These are phyloP conservation scores for Anguilla rostrata DNA, from an alignment of 2,113 vertebrate species.

Conservation along the genomic window DNA sequence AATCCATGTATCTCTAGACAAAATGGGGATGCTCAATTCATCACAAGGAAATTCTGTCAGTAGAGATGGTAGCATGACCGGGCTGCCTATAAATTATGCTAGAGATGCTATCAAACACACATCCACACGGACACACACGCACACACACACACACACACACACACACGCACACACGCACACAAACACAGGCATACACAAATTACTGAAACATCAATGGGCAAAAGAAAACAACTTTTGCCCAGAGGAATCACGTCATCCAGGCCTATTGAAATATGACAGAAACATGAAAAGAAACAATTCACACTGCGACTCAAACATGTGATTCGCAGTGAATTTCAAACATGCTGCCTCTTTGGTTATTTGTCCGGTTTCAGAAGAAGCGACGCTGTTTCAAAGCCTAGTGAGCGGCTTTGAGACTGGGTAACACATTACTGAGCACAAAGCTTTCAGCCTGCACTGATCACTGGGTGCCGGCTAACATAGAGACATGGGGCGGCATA, in stretches of 20 bases:
- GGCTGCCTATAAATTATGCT: conserved; percentile 7
- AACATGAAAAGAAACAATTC: not conserved
- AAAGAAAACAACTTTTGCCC: not conserved
- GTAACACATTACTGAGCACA: not conserved
- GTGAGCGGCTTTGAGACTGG: not conserved
- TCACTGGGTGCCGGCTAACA: not conserved
- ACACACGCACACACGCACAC: not conserved
- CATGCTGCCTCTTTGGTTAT: not conserved
- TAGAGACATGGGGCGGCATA: too few relatives aligned
- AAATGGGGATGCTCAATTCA: not conserved
- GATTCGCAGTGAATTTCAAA: not conserved
- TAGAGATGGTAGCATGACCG: not conserved
- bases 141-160: too few relatives aligned
- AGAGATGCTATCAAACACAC: not conserved
- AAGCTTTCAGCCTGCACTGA: not conserved
- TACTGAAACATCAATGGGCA: not conserved
- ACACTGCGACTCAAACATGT: too few relatives aligned
- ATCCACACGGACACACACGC: not conserved
- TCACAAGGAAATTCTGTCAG: not conserved
- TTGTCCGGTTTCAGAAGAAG: not conserved
- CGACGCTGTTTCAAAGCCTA: not conserved
- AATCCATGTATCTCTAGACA: not conserved
- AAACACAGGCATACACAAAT: not conserved
- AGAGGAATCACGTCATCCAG: not conserved
- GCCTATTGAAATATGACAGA: not conserved